These are phyloP conservation scores for Tortricodes alternella DNA, from an alignment of 2,888 invertebrate genomes.

Conservation along the genomic window DNA sequence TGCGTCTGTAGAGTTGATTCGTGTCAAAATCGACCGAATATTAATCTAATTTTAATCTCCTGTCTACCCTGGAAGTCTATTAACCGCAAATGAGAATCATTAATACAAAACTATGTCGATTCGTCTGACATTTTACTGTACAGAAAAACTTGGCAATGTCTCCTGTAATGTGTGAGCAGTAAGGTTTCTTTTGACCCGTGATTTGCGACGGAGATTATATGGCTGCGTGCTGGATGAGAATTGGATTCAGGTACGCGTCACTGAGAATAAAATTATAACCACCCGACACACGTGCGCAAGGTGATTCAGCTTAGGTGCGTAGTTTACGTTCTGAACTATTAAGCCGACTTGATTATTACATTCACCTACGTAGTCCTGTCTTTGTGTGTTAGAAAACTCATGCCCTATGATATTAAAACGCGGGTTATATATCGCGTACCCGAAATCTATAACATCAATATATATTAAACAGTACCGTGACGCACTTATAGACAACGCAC, in stretches of 20 bases:
- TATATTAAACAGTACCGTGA: too few species aligned
- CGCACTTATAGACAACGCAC: too few species aligned
- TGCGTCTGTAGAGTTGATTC: too few species aligned
- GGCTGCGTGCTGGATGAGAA: slow-evolving; percentile 64
- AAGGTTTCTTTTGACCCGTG: slow-evolving; percentile 61
- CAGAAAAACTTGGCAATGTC: not conserved
- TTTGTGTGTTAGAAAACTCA: not conserved
- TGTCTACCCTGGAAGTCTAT: slow-evolving; percentile 16
- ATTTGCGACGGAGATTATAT: slow-evolving; percentile 58
- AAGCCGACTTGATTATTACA: not conserved
- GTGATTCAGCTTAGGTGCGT: slow-evolving; percentile 47
- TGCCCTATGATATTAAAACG: too few species aligned
- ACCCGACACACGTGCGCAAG: slow-evolving; percentile 58
- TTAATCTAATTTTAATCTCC: slow-evolving; percentile 9
- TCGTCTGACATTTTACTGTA: slow-evolving; percentile 15
- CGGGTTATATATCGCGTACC: too few species aligned
- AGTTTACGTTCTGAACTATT: slow-evolving; percentile 35
- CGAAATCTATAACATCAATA: too few species aligned
- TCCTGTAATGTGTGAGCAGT: slow-evolving; percentile 43
- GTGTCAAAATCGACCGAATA: not conserved
- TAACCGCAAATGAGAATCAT: slow-evolving; percentile 19
- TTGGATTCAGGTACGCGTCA: slow-evolving; percentile 68
- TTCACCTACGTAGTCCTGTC: not conserved
- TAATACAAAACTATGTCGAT: slow-evolving; percentile 20
- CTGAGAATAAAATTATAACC: slow-evolving; percentile 64